Evolutionary conservation across 2,113 vertebrate genomes (phyloP), one percentile per base, ranked within the genome.

Genomic region (Amazona guildingii): DNA sequence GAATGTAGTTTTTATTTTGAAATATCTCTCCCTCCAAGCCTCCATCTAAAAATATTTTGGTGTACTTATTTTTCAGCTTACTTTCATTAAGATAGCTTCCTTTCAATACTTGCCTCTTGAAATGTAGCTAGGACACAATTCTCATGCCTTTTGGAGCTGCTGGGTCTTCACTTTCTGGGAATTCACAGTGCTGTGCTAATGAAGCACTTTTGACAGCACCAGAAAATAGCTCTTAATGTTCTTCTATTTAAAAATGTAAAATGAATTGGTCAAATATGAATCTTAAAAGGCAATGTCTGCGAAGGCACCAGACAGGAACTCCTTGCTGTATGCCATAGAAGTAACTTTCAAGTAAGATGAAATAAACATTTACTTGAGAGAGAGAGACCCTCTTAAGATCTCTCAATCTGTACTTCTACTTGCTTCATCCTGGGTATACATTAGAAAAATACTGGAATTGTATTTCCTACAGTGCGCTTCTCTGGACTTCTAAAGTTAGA

Each of bases 181-280:
- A 59, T 73, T 68, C 35, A 91, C 81, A 3, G 4, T 93, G 31
- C 78, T 95, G 16, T 11, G 8, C 41, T 49, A 94, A 76, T 31
- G 96, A 97, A 95, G 96, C 94, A 63, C 97, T 68, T 98, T 98
- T 98, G 86, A 98, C 98, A 95, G 98, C 94, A 94, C 98, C 98
- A 97, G 97, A 98, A 82, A 98, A 91, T 81, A 96, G 97, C 95
- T 89, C 52, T 67, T 57, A 80, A 96, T 29, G 43, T 78, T 64
- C 8, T 94, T 31, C 95, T 97, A 12, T 35, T 88, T 61, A 86
- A 94, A 96, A 39, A 95, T 9, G 14, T 2, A 49, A 62, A 24
- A 48, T 33, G 49, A 62, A 51, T 59, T 54, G 41, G 41, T 35
- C 20, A 62, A 41, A 44, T 6, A 15, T 12, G 8, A 17, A 51